These are phyloP conservation scores for Hirtodrosophila cameraria DNA, from an alignment of 2,888 invertebrate species.

Conservation along the genomic window DNA sequence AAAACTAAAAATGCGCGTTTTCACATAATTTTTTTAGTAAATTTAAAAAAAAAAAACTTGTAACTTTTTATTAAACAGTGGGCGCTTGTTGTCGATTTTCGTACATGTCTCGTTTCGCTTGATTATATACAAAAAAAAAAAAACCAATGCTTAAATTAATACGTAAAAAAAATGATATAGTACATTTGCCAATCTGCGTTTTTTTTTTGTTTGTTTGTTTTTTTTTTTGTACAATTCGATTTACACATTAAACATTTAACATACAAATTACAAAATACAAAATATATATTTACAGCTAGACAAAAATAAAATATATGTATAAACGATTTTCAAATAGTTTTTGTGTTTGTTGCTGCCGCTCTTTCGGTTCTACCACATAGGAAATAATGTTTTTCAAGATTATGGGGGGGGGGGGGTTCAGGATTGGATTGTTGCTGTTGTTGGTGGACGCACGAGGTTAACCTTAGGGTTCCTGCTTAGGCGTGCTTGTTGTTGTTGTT, in stretches of 20 bases:
- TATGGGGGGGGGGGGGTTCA: no score
- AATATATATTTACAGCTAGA: slow-evolving; percentile 71
- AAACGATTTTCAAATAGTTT: slow-evolving; percentile 55
- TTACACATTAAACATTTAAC: slow-evolving; percentile 64
- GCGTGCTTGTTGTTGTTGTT: slow-evolving; percentile 15
- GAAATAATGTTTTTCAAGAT: slow-evolving; percentile 45
- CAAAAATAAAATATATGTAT: slow-evolving; percentile 37
- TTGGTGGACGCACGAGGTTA: background rate
- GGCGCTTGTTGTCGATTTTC: slow-evolving; percentile 46
- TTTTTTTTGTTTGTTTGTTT: slow-evolving; percentile 47
- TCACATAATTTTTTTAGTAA: slow-evolving; percentile 34
- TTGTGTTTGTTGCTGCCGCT: slow-evolving; percentile 21
- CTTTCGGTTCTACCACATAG: slow-evolving; percentile 44
- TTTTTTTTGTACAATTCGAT: slow-evolving; percentile 63
- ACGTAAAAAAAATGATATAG: slow-evolving; percentile 48
- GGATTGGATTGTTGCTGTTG: slow-evolving; percentile 9
- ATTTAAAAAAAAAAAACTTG: slow-evolving; percentile 72
- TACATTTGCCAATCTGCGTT: slow-evolving; percentile 57
- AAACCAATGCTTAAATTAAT: slow-evolving; percentile 70
- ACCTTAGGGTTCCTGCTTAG: slow-evolving; percentile 54
- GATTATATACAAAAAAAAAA: slow-evolving; percentile 62
- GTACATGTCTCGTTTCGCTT: slow-evolving; percentile 41
- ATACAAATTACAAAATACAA: slow-evolving; percentile 57
- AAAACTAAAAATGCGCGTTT: no score
- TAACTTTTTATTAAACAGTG: slow-evolving; percentile 77